Percentiles rank a stretch among this genome's conserved stretches.
These are phyloP conservation scores for Oxytorus armatus DNA, from an alignment of 2,888 invertebrate species.

Conservation along the genomic window DNA sequence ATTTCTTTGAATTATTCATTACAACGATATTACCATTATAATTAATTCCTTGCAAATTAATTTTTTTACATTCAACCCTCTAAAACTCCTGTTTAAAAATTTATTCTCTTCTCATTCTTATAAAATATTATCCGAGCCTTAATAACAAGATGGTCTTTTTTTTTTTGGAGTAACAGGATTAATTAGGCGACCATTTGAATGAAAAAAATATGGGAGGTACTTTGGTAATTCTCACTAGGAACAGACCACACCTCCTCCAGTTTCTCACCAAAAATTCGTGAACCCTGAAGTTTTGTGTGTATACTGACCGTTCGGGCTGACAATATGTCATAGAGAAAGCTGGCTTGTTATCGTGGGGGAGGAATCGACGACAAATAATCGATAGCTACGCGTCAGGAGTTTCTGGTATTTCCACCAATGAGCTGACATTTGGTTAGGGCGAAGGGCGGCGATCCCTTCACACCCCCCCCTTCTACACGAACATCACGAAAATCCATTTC, in stretches of 20 bases:
- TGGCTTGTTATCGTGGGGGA: constrained; percentile 68
- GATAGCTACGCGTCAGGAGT: constrained; percentile 70
- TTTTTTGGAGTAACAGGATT: background rate
- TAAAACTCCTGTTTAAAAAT: too few species aligned
- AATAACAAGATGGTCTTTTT: too few species aligned
- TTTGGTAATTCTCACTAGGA: constrained; percentile 28
- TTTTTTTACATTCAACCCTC: constrained; percentile 5
- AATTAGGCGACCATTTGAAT: constrained; percentile 45
- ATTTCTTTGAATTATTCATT: too few species aligned
- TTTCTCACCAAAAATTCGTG: constrained; percentile 47
- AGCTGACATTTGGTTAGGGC: constrained; percentile 69
- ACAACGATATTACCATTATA: too few species aligned
- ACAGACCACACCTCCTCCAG: constrained; percentile 74
- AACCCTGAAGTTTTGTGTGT: constrained; percentile 27
- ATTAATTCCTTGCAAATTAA: too few species aligned
- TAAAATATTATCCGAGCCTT: too few species aligned
- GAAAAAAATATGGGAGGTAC: constrained; percentile 60
- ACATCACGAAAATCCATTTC: constrained; percentile 44
- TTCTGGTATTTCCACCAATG: constrained; percentile 74
- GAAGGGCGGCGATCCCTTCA: constrained; percentile 74
- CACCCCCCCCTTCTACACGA: constrained; percentile 66
- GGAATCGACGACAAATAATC: constrained; percentile 77
- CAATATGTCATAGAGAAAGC: constrained; percentile 50
- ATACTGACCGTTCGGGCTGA: constrained; percentile 46
- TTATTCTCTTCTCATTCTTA: too few species aligned